phyloP scores from a whole-genome alignment of 2,113 vertebrate species.

The Galeopterus variegatus region DNA sequence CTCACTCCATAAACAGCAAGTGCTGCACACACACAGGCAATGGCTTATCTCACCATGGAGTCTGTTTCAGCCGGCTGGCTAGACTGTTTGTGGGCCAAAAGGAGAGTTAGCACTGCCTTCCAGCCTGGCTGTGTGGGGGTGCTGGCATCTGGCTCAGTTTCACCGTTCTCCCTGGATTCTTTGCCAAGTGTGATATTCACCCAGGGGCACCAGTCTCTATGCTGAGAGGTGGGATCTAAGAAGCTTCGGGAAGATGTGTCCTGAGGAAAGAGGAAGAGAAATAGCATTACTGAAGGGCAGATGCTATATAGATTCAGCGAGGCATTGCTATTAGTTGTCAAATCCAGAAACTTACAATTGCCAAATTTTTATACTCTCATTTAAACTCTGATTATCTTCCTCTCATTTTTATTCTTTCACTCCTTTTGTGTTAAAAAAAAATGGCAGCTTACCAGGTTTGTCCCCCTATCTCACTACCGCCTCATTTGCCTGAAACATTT shows the following conservation, averaged over 20 bases:
- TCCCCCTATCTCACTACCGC: background rate
- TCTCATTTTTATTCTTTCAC: background rate
- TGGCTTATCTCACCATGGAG: conserved; percentile 84
- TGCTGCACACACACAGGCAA: background rate
- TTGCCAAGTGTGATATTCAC: conserved; percentile 86
- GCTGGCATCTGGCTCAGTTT: accelerated
- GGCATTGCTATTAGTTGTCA: background rate
- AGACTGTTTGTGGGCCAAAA: conserved; percentile 90
- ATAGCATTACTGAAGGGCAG: background rate
- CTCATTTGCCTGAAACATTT: background rate
- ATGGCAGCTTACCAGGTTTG: background rate
- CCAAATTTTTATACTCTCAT: background rate
- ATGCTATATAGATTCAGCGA: accelerated
- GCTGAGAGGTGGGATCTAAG: conserved; percentile 96
- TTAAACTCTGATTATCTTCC: background rate
- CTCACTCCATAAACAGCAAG: background rate
- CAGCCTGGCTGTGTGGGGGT: conserved; percentile 90
- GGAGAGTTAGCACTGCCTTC: conserved; percentile 90
- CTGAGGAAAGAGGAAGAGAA: conserved; percentile 79
- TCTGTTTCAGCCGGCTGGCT: conserved; percentile 80
- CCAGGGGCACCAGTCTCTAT: conserved; percentile 99
- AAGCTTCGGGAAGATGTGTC: conserved; percentile 89
- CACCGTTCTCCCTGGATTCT: conserved; percentile 13
- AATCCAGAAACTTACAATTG: background rate
- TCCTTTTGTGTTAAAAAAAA: background rate